These are phyloP conservation scores for Sebastes schlegelii DNA, from an alignment of 2,113 vertebrate genomes.

Conservation along the genomic window DNA sequence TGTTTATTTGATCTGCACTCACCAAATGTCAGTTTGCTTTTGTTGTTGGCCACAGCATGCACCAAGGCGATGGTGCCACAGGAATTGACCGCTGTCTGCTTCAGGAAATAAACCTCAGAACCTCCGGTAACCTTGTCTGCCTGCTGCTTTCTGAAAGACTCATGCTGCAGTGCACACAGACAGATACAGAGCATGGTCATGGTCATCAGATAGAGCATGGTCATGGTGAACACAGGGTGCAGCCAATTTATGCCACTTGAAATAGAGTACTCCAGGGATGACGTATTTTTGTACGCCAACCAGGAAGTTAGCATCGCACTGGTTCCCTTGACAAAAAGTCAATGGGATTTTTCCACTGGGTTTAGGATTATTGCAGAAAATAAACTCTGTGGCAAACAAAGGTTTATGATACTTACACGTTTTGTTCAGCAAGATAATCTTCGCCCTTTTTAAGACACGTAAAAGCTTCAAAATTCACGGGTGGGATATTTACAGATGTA, in stretches of 20 bases:
- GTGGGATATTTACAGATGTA: no score
- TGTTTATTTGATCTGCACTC: slow-evolving; percentile 63
- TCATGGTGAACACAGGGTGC: neutral
- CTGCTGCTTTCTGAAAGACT: slow-evolving; percentile 92
- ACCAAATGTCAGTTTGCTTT: slow-evolving; percentile 91
- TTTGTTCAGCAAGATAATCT: no score
- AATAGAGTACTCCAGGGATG: neutral
- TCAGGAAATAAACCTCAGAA: slow-evolving; percentile 92
- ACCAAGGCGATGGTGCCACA: slow-evolving; percentile 95
- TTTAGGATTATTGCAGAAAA: no score
- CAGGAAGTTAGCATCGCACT: no score
- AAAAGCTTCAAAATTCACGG: no score
- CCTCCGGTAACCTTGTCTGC: slow-evolving; percentile 86
- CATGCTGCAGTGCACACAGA: slow-evolving; percentile 85
- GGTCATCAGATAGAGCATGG: neutral
- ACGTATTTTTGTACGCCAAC: no score
- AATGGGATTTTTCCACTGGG: no score
- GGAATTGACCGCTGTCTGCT: slow-evolving; percentile 93
- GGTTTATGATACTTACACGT: no score
- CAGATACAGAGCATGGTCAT: neutral
- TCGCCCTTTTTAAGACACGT: no score
- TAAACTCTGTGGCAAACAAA: no score
- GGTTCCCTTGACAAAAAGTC: no score
- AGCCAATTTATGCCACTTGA: neutral
- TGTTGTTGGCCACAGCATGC: slow-evolving; percentile 94